phyloP scores from a whole-genome alignment of 2,888 invertebrate genomes.

The Drosophila yooni region DNA sequence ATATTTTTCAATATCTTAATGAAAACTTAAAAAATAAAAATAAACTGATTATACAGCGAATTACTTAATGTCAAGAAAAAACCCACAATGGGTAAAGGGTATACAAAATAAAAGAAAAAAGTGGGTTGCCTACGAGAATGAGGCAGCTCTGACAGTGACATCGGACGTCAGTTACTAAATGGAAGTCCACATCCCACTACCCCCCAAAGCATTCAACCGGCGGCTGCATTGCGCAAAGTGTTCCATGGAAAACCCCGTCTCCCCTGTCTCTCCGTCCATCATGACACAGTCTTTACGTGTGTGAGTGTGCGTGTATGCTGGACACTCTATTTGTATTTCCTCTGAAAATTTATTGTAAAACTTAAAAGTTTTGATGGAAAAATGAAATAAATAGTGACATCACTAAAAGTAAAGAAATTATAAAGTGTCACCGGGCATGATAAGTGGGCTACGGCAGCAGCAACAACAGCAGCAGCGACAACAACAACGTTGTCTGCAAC shows the following conservation, averaged over 20 bases:
- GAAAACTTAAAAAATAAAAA: slow-evolving; percentile 13
- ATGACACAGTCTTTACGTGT: slow-evolving; percentile 23
- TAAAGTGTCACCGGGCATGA: slow-evolving; percentile 85
- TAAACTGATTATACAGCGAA: slow-evolving; percentile 22
- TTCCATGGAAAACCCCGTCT: slow-evolving; percentile 29
- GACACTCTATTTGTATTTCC: slow-evolving; percentile 82
- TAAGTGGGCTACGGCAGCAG: slow-evolving; percentile 83
- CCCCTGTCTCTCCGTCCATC: slow-evolving; percentile 30
- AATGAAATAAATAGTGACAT: slow-evolving; percentile 85
- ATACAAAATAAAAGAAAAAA: slow-evolving; percentile 17
- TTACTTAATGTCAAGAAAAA: slow-evolving; percentile 40
- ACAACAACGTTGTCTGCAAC: slow-evolving; percentile 60
- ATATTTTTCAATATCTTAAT: neutral
- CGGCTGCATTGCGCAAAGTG: slow-evolving; percentile 51
- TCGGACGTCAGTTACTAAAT: slow-evolving; percentile 78
- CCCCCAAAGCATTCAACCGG: slow-evolving; percentile 9
- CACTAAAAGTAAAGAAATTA: slow-evolving; percentile 85
- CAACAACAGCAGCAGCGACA: slow-evolving; percentile 52
- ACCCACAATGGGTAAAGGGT: neutral
- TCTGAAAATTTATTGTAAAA: slow-evolving; percentile 83
- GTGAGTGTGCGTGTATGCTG: slow-evolving; percentile 58
- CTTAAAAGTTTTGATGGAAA: slow-evolving; percentile 84
- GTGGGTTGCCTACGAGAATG: slow-evolving; percentile 38
- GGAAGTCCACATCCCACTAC: slow-evolving; percentile 44
- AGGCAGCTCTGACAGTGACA: slow-evolving; percentile 74